A percentile compares a stretch with the other conserved stretches of the same genome.
Conservation (phyloP, 2,797 vertebrate genomes). For the Lacerta agilis region DNA sequence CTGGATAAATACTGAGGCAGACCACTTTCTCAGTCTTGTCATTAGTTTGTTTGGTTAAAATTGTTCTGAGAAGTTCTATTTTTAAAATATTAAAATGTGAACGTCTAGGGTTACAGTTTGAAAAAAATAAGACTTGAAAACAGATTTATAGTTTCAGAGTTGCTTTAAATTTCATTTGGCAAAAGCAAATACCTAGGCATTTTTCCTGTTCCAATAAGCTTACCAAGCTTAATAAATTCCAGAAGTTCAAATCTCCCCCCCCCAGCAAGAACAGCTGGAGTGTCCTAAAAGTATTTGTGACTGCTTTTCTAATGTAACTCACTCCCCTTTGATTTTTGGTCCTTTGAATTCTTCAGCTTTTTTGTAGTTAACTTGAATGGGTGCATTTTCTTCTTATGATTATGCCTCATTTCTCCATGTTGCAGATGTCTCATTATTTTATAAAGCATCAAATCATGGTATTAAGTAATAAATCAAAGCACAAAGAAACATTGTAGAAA, state of each 20-base stretch:
- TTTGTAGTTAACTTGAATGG: background rate
- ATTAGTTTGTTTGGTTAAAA: conserved; percentile 50
- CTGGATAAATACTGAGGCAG: background rate
- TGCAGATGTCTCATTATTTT: background rate
- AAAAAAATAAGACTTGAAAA: conserved; percentile 11
- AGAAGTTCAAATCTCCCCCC: background rate
- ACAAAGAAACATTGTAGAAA: background rate
- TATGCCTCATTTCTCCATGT: background rate
- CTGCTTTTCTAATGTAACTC: background rate
- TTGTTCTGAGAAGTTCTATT: conserved; percentile 27
- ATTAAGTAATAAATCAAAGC: background rate
- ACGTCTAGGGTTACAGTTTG: conserved; percentile 19
- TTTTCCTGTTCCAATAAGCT: conserved; percentile 43
- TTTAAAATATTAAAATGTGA: background rate
- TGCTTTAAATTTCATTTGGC: conserved; percentile 46
- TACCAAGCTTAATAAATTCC: conserved; percentile 26
- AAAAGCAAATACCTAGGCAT: conserved; percentile 32
- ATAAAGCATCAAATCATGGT: background rate
- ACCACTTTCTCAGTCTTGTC: conserved; percentile 38
- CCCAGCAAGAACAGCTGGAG: background rate
- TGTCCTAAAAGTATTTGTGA: background rate
- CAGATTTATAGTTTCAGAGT: conserved; percentile 37
- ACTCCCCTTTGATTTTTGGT: background rate
- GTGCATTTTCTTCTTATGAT: background rate
- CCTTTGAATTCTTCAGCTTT: background rate